Conservation (phyloP, 2,888 invertebrate genomes). For the Drosophila sordidapex region DNA sequence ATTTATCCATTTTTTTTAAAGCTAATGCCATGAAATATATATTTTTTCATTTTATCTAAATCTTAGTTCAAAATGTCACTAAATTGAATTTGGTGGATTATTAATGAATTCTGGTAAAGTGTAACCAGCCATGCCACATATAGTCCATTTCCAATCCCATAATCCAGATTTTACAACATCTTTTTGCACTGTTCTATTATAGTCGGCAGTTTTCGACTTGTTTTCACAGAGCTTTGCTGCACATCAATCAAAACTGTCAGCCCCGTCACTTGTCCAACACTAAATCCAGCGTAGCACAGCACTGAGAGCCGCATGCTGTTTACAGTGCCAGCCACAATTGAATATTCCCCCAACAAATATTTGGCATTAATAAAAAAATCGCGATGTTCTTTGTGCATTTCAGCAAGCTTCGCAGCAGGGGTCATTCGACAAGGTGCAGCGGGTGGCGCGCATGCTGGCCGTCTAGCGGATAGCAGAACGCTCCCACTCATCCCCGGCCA, state of each 20-base stretch:
- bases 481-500: constrained; percentile 9
- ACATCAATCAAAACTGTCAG: constrained; percentile 28
- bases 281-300: constrained; percentile 7
- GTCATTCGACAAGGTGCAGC: constrained; percentile 43
- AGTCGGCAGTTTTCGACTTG: neutral
- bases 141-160: neutral
- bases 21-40: neutral
- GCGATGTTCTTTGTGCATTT: constrained; percentile 30
- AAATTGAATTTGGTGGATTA: neutral
- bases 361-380: constrained; percentile 56
- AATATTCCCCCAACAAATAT: constrained; percentile 42
- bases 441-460: constrained; percentile 46
- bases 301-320: neutral
- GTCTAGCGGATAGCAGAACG: constrained; percentile 50
- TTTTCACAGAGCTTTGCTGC: neutral
- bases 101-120: neutral
- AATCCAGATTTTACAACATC: neutral
- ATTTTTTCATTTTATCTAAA: neutral
- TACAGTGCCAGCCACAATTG: constrained; percentile 18
- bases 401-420: constrained; percentile 29
- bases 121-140: neutral
- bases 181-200: neutral
- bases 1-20: neutral
- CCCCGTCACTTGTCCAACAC: constrained; percentile 6
- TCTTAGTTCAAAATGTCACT: neutral